A percentile compares a stretch with the other conserved stretches of the same genome.
These are phyloP conservation scores for Xenops minutus DNA, from an alignment of 2,797 vertebrate species.

Conservation along the genomic window DNA sequence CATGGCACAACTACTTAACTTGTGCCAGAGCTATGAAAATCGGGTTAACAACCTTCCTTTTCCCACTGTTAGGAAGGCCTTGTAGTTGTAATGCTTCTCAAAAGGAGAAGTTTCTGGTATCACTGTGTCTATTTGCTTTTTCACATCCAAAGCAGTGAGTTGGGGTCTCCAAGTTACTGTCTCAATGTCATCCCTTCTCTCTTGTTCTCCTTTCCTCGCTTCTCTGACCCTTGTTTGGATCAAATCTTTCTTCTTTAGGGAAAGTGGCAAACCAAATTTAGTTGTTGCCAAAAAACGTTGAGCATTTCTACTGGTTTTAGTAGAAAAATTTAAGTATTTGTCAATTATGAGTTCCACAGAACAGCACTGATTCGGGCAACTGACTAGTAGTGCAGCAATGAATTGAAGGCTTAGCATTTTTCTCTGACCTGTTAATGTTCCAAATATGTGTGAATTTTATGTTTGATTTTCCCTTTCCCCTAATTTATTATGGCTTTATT, in stretches of 20 bases:
- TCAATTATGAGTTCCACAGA: neutral
- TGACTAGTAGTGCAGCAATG: neutral
- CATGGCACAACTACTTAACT: neutral
- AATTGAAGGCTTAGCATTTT: neutral
- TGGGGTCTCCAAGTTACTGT: neutral
- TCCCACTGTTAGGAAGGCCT: neutral
- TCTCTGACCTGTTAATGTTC: neutral
- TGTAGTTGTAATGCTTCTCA: neutral
- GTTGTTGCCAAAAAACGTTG: neutral
- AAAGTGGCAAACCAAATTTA: neutral
- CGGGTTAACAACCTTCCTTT: neutral
- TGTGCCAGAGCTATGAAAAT: neutral
- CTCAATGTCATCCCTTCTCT: neutral
- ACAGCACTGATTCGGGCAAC: neutral
- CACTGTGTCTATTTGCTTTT: neutral
- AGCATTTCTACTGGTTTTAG: neutral
- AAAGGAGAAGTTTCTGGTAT: neutral
- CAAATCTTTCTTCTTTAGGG: neutral
- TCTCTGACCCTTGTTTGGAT: neutral
- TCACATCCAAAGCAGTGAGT: neutral
- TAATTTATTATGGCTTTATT: conserved; percentile 22
- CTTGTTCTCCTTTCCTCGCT: neutral
- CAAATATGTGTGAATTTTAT: neutral
- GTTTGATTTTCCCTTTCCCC: neutral
- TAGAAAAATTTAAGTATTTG: neutral